Base-by-base conservation (phyloP, 2,888 invertebrate species). In the Drosophila mulleri region DNA sequence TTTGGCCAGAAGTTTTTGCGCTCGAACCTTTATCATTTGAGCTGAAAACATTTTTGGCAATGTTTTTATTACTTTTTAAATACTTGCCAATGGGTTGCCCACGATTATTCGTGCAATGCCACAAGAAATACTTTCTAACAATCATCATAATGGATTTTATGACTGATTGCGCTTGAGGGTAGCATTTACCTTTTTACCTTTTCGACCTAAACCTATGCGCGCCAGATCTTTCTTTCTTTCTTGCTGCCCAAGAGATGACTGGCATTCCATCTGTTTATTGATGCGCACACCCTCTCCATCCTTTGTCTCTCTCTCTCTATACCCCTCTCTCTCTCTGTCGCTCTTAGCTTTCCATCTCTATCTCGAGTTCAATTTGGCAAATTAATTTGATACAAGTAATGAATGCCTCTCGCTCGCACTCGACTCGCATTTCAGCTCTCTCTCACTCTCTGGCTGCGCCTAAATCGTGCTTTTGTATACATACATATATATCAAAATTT, bases 11-110 rank as follows among this genome's bases (percentile, higher is more conserved):
- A 70, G 58, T 66, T 72, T 59, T 67, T 72, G 52, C 29, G 45
- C 71, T n/a, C 11, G 23, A 70, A 84, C 88, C 84, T 78, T 82
- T 82, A 72, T 84, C 75, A 75, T 81, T 70, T 58, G 59, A 74
- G 56, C 65, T 56, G 67, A 70, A 73, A 80, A 69, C 75, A 86
- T 83, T 87, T 86, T 83, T 67, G 72, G 60, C 70, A 74, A 87
- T 88, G 85, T 78, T 89, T 89, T 89, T 90, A 89, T 89, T 90
- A 81, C 89, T 89, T 89, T 88, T 82, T 79, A 89, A 89, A 90
- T 90, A 88, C 91, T 90, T 80, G 72, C 52, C 65, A 23, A 35
- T 39, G 56, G 75, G 14, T 32, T 44, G 44, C 53, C 72, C 64
- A 75, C 74, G 75, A 86, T 80, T 88, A 78, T 84, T 82, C 75